phyloP scores from a whole-genome alignment of 2,113 vertebrate genomes.

The Shinisaurus crocodilurus region DNA sequence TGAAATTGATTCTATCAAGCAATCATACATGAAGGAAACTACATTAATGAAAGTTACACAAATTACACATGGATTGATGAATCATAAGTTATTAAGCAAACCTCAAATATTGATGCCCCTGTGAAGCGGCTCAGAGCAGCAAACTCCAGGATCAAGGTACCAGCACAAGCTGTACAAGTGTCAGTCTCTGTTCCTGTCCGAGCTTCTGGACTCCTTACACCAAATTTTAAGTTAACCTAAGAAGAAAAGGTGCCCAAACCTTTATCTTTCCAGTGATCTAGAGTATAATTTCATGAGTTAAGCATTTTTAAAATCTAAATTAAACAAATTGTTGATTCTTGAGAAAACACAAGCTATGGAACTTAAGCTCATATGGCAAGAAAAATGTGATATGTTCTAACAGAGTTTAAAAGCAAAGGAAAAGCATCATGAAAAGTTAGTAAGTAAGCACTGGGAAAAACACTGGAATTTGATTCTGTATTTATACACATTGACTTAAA shows the following conservation, averaged over 20 bases:
- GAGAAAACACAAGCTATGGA: neutral
- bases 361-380: neutral
- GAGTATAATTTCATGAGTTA: too few species aligned
- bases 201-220: conserved; percentile 91
- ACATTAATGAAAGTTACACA: neutral
- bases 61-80: neutral
- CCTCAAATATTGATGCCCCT: conserved; percentile 95
- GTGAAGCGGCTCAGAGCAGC: conserved; percentile 97
- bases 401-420: neutral
- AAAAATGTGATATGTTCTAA: neutral
- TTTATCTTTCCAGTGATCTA: neutral
- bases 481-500: neutral
- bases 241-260: conserved; percentile 10
- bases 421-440: neutral
- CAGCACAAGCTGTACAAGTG: conserved; percentile 97
- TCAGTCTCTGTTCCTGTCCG: conserved; percentile 97
- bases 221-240: conserved; percentile 96
- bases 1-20: neutral
- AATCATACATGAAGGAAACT: neutral
- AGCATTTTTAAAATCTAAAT: neutral
- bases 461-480: neutral
- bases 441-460: neutral
- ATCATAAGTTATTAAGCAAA: conserved; percentile 71
- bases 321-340: neutral
- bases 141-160: conserved; percentile 98